Base-by-base conservation (phyloP, 2,113 vertebrate genomes). In the Vimba vimba region DNA sequence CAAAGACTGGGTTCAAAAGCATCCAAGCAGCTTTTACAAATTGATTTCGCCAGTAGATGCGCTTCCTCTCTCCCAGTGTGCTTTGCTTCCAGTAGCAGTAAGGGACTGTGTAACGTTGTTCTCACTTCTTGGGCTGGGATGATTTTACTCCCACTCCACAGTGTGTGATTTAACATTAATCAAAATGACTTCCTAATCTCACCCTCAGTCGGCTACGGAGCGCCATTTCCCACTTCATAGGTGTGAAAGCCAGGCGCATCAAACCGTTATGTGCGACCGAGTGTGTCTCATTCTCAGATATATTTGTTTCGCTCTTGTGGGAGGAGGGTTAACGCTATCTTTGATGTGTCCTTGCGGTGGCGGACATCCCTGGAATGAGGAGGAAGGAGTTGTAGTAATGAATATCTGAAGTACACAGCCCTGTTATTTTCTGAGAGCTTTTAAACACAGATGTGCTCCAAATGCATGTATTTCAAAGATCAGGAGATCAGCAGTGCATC, bases 121-220 rank as follows among this genome's bases (percentile, higher is more conserved):
- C 60, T 71, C 30, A 9, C 25, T 77, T n/a, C 25, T 19, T 59
- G 43, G 33, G 23, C 69, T 36, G 62, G 23, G 21, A 25, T 77
- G 74, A 33, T 50, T 77, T 25, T 77, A 64, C 79, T 80, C 79
- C 59, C 36, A 39, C 52, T 45, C 10, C 55, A 64, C 71, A 47
- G 66, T 39, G n/a, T 83, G 50, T 59, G 50, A 71, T 82, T 85
- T 78, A 64, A 76, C 68, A 82, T 88, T 78, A 85, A 85, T 88
- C 59, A 87, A 84, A 87, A 59, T 30, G 81, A 55, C 60, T 79
- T 79, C 64, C 52, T 43, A 39, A 68, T 68, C 84, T 85, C 62
- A 59, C 84, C 36, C 76, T 85, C 62, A 66, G 82, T 30, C 69
- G 69, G 30, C 68, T n/a, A 55, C 19, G 7, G 55, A 75, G 47